Conservation (phyloP, 2,888 invertebrate species). For the Torymus auratus region DNA sequence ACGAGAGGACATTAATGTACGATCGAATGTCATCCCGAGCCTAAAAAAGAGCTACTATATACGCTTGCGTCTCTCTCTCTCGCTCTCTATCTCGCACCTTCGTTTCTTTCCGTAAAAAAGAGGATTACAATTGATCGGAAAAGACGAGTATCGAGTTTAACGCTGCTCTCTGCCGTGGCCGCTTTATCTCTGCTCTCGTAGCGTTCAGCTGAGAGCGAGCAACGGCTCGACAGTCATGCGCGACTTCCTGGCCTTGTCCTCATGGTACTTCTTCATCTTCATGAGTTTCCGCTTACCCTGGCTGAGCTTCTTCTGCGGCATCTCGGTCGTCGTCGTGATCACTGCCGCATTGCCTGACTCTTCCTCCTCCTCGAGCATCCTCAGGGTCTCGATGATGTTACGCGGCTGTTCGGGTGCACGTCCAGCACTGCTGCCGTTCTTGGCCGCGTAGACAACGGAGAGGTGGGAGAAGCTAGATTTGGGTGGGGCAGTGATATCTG, state of each 20-base stretch:
- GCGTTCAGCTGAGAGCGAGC: constrained; percentile 73
- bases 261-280: constrained; percentile 73
- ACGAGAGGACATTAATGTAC: too few relatives aligned
- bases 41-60: constrained; percentile 65
- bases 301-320: constrained; percentile 73
- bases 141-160: not conserved
- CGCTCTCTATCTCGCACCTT: constrained; percentile 20
- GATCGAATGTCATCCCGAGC: too few relatives aligned
- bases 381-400: constrained; percentile 89
- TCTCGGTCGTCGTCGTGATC: constrained; percentile 66
- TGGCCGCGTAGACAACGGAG: constrained; percentile 90
- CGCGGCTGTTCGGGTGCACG: constrained; percentile 82
- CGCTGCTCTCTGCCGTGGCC: not conserved
- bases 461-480: constrained; percentile 89
- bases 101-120: not conserved
- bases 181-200: not conserved
- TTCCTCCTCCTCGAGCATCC: constrained; percentile 83
- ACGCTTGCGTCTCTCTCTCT: constrained; percentile 53
- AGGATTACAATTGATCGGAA: not conserved
- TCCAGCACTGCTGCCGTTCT: constrained; percentile 83
- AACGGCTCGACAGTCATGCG: constrained; percentile 73
- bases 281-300: constrained; percentile 72
- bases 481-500: constrained; percentile 90
- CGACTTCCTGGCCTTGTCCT: constrained; percentile 73
- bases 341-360: constrained; percentile 51